phyloP scores from a whole-genome alignment of 1,140 invertebrate genomes.

The Tenebrio molitor region DNA sequence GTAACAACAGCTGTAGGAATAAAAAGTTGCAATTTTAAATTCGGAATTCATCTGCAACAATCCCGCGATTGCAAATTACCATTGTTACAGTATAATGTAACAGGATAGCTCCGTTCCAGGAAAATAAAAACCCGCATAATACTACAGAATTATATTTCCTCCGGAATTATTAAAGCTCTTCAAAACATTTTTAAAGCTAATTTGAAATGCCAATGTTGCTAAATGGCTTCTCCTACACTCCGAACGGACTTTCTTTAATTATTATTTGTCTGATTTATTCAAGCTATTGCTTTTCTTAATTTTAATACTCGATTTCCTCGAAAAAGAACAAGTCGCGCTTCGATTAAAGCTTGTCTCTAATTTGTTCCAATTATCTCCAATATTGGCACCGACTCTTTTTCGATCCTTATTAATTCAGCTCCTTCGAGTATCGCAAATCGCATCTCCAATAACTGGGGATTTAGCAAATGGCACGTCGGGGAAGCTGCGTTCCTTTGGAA shows the following conservation, averaged over 20 bases:
- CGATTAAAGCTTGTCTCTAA: slow-evolving; percentile 36
- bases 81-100: slow-evolving; percentile 50
- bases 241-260: slow-evolving; percentile 34
- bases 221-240: slow-evolving; percentile 43
- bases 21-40: slow-evolving; percentile 54
- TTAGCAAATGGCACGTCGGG: slow-evolving; percentile 16
- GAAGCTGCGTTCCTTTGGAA: not conserved
- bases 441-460: slow-evolving; percentile 6
- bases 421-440: slow-evolving; percentile 22
- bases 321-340: slow-evolving; percentile 20
- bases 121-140: slow-evolving; percentile 51
- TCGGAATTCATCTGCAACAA: slow-evolving; percentile 49
- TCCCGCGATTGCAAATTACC: slow-evolving; percentile 48
- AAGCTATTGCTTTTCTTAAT: slow-evolving; percentile 34
- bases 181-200: slow-evolving; percentile 52
- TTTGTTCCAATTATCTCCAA: slow-evolving; percentile 34
- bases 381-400: slow-evolving; percentile 27
- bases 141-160: slow-evolving; percentile 52
- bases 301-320: slow-evolving; percentile 33
- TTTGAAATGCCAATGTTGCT: slow-evolving; percentile 54
- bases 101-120: slow-evolving; percentile 43
- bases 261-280: slow-evolving; percentile 41
- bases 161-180: slow-evolving; percentile 53
- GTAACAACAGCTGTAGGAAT: slow-evolving; percentile 42
- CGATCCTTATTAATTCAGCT: slow-evolving; percentile 23